Base-by-base conservation (phyloP, 2,888 invertebrate species). In the Trichopoda pennipes region DNA sequence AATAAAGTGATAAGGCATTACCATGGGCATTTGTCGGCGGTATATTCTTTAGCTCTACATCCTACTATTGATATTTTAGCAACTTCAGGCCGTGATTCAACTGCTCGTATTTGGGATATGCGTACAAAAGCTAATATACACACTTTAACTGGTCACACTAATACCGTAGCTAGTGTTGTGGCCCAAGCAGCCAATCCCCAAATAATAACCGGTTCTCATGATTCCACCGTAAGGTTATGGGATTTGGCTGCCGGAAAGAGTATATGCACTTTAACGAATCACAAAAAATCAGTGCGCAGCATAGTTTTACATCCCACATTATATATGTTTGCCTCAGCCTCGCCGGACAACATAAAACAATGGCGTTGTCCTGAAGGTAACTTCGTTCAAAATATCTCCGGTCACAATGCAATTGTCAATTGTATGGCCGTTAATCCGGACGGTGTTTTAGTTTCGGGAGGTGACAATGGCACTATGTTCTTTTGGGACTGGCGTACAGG, bases 401-500 rank as follows among this genome's bases (percentile, higher is more conserved):
- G 99, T 0, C 99, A 99, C 90, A 99, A 98, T 90, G 96, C 99
- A 0, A 99, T 99, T 85, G 95, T 99, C 35, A 99, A 99, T 92
- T 97, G 98, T 87, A 93, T 99, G 91, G 98, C 97, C 0, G 95
- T 97, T 8, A 99, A 99, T 92, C 93, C 95, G 0, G 99, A 98
- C 87, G 97, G 98, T 0, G 99, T 99, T 14, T 92, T 99, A 4
- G 98, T 99, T 2, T 99, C 99, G 7, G 99, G 99, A 4, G 99
- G 98, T 23, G 99, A 99, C 90, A 99, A 99, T 90, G 99, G 99
- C 0, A 97, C 98, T 0, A 93, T 99, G 93, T 95, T 96, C 91
- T 96, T 97, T 88, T 99, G 99, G 99, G 99, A 99, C 90, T 99
- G 99, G 99, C 93, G 97, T 87, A 99, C 99, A 0, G 99, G 99